Conservation (phyloP, 2,888 invertebrate genomes). For the Tyria jacobaeae region DNA sequence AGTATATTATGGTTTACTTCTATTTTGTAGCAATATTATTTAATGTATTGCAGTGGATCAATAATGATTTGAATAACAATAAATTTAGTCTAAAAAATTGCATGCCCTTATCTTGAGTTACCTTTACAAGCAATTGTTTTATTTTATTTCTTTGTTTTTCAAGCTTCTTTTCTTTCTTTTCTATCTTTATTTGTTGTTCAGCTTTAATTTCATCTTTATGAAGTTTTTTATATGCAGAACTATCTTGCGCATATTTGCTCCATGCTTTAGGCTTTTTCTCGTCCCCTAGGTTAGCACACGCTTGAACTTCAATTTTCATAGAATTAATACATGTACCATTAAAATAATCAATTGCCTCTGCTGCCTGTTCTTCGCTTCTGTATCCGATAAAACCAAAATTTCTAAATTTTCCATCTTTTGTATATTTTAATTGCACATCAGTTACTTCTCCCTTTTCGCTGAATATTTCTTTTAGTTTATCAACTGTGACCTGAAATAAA, state of each 20-base stretch:
- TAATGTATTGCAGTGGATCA: too few species aligned
- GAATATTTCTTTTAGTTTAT: conserved; percentile 92
- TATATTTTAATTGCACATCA: conserved; percentile 97
- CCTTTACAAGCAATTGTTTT: conserved; percentile 89
- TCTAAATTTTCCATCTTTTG: conserved; percentile 95
- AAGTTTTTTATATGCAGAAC: conserved; percentile 88
- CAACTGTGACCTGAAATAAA: conserved; percentile 90
- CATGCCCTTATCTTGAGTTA: conserved; percentile 52
- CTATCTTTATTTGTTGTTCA: conserved; percentile 58
- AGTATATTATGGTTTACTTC: too few species aligned
- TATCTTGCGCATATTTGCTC: conserved; percentile 96
- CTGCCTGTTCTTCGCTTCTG: conserved; percentile 92
- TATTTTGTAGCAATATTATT: too few species aligned
- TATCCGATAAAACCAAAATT: conserved; percentile 98
- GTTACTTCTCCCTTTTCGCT: conserved; percentile 94
- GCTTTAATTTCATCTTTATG: conserved; percentile 74
- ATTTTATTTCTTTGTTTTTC: conserved; percentile 85
- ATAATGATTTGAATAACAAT: too few species aligned
- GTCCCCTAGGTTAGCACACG: conserved; percentile 89
- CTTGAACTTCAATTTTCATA: conserved; percentile 92
- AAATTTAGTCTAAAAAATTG: neutral
- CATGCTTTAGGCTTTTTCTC: conserved; percentile 94
- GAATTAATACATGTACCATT: conserved; percentile 95
- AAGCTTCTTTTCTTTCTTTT: conserved; percentile 66
- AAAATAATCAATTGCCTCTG: conserved; percentile 91